Base-by-base conservation (phyloP, 1,140 invertebrate species). In the Drosophila guanche region DNA sequence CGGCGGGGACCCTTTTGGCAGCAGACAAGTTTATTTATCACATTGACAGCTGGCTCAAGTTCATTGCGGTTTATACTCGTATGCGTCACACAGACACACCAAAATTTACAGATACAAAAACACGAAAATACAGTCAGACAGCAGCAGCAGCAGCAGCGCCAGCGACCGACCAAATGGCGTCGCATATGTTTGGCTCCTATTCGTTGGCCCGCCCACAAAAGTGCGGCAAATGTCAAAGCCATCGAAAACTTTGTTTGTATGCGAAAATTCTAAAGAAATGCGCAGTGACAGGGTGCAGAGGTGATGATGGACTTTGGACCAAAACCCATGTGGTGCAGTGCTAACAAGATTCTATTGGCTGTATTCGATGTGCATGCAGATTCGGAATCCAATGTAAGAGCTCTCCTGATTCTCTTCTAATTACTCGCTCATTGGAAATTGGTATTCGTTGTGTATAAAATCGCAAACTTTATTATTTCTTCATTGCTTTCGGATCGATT, bases 41-140 rank as follows among this genome's bases (percentile, higher is more conserved):
- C 81, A 86, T 85, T 86, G 81, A 86, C 81, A 85, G 81, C 76
- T 74, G 81, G 50, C 68, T 85, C 68, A 81, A 80, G 68, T 86
- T 85, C 65, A 85, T 79, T 84, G 76, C 79, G 79, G 79, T 79
- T 69, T 23, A 12, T 37, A 4, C 33, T 29, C 41, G 41, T 45
- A 73, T 85, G 80, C 79, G 68, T 68, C 80, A 70, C 41, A 54
- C 8, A 4, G 7, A 16, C 10, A 37, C 3, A 12, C 0, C 3
- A 12, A 37, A 33, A 12, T 10, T 20, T 23, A 16, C 10, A 6
- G 12, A 47, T 16, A 37, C 16, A 23, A 22, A 16, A 10, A n/a
- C 4, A 5, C 2, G 27, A 7, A 25, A 12, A 27, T 22, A n/a
- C 40, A 43, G 20, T n/a, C 33, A 41, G 43, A 37, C 45, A 54